A percentile compares a stretch with the other conserved stretches of the same genome.
These are phyloP conservation scores for Lontra canadensis DNA, from an alignment of 2,113 vertebrate genomes.

Conservation along the genomic window DNA sequence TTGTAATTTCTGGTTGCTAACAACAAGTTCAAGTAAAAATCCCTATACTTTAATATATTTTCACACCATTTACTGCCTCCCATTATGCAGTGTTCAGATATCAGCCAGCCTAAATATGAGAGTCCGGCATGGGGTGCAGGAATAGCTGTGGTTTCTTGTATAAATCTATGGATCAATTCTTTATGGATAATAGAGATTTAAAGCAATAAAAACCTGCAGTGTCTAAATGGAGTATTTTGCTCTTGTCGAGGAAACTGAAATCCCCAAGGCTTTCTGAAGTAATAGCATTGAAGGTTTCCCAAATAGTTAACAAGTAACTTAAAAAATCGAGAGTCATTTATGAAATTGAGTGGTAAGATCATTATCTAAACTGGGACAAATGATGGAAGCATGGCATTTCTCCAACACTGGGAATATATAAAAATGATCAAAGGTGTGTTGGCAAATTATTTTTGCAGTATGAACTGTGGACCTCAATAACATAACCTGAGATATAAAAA, in stretches of 20 bases:
- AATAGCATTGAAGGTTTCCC: background rate
- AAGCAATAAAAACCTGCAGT: background rate
- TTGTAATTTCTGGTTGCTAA: background rate
- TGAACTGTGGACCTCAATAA: slow-evolving; percentile 14
- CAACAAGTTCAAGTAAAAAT: background rate
- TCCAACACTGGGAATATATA: background rate
- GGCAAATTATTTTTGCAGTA: slow-evolving; percentile 50
- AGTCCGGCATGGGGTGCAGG: background rate
- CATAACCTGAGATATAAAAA: slow-evolving; percentile 39
- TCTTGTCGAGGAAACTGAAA: slow-evolving; percentile 21
- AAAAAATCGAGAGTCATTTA: slow-evolving; percentile 47
- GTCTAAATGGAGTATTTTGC: slow-evolving; percentile 2
- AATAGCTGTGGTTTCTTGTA: background rate
- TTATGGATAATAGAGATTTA: background rate
- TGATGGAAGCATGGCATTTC: background rate
- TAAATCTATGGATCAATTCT: slow-evolving; percentile 6
- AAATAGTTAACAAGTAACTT: slow-evolving; percentile 32
- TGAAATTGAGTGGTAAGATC: background rate
- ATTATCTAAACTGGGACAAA: slow-evolving; percentile 1
- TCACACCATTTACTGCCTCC: background rate
- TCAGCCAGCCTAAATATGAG: background rate
- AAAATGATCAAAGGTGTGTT: slow-evolving; percentile 56
- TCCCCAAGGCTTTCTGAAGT: background rate
- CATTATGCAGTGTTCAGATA: background rate
- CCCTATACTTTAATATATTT: background rate